Evolutionary conservation across 2,797 vertebrate species (phyloP).

Genomic region (Thripadectes ignobilis): DNA sequence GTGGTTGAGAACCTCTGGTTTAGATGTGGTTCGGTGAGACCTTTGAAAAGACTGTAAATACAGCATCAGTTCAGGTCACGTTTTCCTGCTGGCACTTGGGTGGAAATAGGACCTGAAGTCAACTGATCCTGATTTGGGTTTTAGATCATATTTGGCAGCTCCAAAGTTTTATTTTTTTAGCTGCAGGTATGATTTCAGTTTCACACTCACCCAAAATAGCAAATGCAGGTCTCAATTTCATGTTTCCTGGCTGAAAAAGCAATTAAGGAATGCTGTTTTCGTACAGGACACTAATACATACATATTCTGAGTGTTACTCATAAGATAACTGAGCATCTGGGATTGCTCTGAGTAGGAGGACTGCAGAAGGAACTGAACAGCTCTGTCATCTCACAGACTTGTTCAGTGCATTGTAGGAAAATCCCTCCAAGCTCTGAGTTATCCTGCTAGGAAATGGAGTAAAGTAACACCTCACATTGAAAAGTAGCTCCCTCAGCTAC

Average conservation of each 20-base stretch:
- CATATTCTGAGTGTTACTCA: background rate
- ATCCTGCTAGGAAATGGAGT: background rate
- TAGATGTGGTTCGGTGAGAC: background rate
- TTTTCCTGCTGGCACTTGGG: slow-evolving; percentile 6
- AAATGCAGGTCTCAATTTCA: slow-evolving; percentile 30
- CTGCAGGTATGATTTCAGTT: slow-evolving; percentile 61
- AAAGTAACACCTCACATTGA: background rate
- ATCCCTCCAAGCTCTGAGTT: background rate
- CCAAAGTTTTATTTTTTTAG: slow-evolving; percentile 53
- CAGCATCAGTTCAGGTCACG: slow-evolving; percentile 10
- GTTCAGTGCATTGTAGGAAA: background rate
- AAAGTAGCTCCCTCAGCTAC: background rate
- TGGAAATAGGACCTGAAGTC: slow-evolving; percentile 50
- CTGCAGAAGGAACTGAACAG: background rate
- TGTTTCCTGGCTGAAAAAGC: slow-evolving; percentile 30
- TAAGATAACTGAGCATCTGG: background rate
- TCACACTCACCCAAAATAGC: slow-evolving; percentile 28
- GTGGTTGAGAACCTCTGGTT: background rate
- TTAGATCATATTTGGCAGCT: slow-evolving; percentile 28
- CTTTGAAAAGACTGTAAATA: slow-evolving; percentile 3
- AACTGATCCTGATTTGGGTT: slow-evolving; percentile 1
- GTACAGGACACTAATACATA: background rate
- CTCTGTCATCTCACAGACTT: background rate
- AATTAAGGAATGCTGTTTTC: background rate
- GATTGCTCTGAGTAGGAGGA: slow-evolving; percentile 1